Evolutionary conservation across 2,797 vertebrate species (phyloP).

Genomic region (Ctenopoma kingsleyae): DNA sequence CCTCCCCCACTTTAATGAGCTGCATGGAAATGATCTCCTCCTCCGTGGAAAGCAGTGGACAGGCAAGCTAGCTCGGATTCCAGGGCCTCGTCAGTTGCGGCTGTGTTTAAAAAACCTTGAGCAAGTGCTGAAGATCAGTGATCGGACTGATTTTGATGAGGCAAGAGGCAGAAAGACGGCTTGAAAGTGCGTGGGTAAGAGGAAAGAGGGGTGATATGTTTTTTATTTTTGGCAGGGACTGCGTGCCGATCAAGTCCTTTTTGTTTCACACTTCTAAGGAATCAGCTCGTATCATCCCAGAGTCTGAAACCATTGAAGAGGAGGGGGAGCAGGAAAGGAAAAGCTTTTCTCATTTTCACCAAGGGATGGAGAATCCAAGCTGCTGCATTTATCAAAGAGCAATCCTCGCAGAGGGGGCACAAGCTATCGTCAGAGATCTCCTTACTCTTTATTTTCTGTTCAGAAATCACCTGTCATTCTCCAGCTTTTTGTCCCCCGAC

Average conservation of each 20-base stretch:
- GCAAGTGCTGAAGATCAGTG: conserved; percentile 11
- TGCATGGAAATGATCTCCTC: conserved; percentile 62
- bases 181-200: conserved; percentile 20
- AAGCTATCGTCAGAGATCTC: conserved; percentile 52
- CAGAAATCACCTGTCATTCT: conserved; percentile 36
- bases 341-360: conserved; percentile 48
- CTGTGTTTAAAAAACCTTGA: conserved; percentile 19
- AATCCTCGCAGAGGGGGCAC: conserved; percentile 41
- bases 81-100: conserved; percentile 25
- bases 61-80: conserved; percentile 28
- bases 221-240: neutral
- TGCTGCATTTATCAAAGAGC: conserved; percentile 55
- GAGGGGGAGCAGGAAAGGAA: conserved; percentile 5
- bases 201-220: neutral
- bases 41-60: conserved; percentile 31
- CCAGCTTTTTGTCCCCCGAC: neutral
- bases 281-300: conserved; percentile 44
- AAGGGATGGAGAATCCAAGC: conserved; percentile 30
- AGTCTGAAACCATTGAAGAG: conserved; percentile 10
- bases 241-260: conserved; percentile 35
- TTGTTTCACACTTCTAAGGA: conserved; percentile 47
- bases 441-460: neutral
- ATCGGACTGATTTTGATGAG: conserved; percentile 48
- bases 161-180: conserved; percentile 49
- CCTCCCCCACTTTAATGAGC: conserved; percentile 64